These are phyloP conservation scores for Parotocinclus haroldoi DNA, from an alignment of 2,797 vertebrate genomes.

Conservation along the genomic window DNA sequence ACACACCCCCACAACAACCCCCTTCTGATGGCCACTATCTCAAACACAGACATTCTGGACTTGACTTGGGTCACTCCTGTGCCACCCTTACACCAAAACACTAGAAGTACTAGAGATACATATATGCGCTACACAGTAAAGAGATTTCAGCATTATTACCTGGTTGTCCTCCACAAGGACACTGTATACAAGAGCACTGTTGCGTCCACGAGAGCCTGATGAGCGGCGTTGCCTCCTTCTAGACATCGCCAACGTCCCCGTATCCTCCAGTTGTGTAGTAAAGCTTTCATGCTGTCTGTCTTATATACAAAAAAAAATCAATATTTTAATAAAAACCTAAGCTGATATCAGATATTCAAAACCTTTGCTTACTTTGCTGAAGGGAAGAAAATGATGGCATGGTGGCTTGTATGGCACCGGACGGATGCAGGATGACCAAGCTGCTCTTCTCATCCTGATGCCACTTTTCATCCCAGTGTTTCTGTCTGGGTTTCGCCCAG, in stretches of 20 bases:
- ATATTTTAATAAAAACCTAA: neutral
- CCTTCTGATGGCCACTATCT: no score
- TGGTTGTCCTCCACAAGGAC: conserved; percentile 63
- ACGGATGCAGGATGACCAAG: conserved; percentile 45
- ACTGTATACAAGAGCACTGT: conserved; percentile 60
- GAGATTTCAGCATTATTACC: conserved; percentile 39
- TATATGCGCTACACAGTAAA: no score
- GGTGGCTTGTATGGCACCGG: conserved; percentile 19
- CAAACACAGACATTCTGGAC: no score
- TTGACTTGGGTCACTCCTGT: no score
- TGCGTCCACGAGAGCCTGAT: conserved; percentile 26
- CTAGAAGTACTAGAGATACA: no score
- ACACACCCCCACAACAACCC: no score
- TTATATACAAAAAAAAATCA: conserved; percentile 10
- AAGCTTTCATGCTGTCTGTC: conserved; percentile 19
- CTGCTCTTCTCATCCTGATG: conserved; percentile 30
- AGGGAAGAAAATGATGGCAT: conserved; percentile 17
- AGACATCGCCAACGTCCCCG: conserved; percentile 21
- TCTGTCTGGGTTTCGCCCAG: conserved; percentile 22
- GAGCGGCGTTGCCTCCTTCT: conserved; percentile 23
- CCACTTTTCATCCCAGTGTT: conserved; percentile 13
- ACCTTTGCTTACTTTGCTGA: conserved; percentile 30
- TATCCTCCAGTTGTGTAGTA: conserved; percentile 7
- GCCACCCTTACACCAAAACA: no score
- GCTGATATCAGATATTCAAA: neutral